Conservation (phyloP, 1,140 invertebrate species). For the Hydropsyche tenuis region DNA sequence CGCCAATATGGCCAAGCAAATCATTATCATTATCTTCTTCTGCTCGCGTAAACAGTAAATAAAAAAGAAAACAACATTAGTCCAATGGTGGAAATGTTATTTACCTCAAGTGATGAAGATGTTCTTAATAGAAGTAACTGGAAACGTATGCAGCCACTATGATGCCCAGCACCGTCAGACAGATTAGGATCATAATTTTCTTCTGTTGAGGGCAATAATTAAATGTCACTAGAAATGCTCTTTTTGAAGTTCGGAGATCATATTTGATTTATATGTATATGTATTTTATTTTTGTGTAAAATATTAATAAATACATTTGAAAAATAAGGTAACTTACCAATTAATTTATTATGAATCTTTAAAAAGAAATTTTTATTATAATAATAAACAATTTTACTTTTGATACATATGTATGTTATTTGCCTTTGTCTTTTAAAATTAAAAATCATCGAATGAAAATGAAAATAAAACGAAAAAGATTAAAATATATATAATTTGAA, state of each 20-base stretch:
- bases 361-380: too few relatives aligned
- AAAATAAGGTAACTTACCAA: too few relatives aligned
- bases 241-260: too few relatives aligned
- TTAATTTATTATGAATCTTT: too few relatives aligned
- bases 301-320: too few relatives aligned
- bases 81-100: slow-evolving; percentile 53
- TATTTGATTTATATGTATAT: too few relatives aligned
- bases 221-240: slow-evolving; percentile 9
- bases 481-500: too few relatives aligned
- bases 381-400: not conserved
- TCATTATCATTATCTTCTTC: slow-evolving; percentile 98
- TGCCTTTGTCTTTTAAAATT: slow-evolving; percentile 9
- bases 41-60: slow-evolving; percentile 66
- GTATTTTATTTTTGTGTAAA: too few relatives aligned
- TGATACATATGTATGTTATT: not conserved
- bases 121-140: slow-evolving; percentile 59
- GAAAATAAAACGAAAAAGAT: too few relatives aligned
- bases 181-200: slow-evolving; percentile 99
- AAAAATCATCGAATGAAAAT: too few relatives aligned
- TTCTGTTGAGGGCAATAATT: slow-evolving; percentile 75
- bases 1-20: slow-evolving; percentile 84
- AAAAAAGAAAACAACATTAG: slow-evolving; percentile 62
- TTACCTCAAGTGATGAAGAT: slow-evolving; percentile 44
- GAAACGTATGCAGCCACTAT: slow-evolving; percentile 74
- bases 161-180: slow-evolving; percentile 88